Conservation (phyloP, 2,797 vertebrate species). For the Sebastes taczanowskii region DNA sequence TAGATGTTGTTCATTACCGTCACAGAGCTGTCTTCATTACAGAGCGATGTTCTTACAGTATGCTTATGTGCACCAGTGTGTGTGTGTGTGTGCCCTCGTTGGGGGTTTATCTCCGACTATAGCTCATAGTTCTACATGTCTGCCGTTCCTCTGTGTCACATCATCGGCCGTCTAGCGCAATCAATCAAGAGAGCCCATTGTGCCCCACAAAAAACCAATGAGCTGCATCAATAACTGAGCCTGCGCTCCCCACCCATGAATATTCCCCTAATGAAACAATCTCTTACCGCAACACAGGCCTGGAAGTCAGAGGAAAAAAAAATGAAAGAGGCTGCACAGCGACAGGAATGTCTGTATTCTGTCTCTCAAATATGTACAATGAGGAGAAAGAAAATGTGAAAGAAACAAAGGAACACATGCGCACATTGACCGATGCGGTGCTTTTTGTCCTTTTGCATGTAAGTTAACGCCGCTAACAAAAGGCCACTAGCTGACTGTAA, state of each 20-base stretch:
- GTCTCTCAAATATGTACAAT: slow-evolving; percentile 14
- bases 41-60: slow-evolving; percentile 39
- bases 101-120: slow-evolving; percentile 47
- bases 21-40: slow-evolving; percentile 67
- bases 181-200: slow-evolving; percentile 75
- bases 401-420: slow-evolving; percentile 1
- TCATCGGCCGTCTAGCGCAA: slow-evolving; percentile 60
- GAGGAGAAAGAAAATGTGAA: neutral
- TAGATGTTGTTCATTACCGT: slow-evolving; percentile 67
- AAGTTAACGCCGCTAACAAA: slow-evolving; percentile 55
- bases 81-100: neutral
- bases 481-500: slow-evolving; percentile 55
- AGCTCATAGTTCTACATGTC: slow-evolving; percentile 66
- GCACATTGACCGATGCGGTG: slow-evolving; percentile 37
- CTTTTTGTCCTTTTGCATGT: slow-evolving; percentile 52
- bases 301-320: slow-evolving; percentile 20
- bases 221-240: slow-evolving; percentile 73
- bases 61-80: neutral
- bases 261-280: slow-evolving; percentile 75
- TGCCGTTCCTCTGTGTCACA: slow-evolving; percentile 68
- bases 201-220: slow-evolving; percentile 71
- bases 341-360: slow-evolving; percentile 4
- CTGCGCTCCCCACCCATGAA: slow-evolving; percentile 59
- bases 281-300: slow-evolving; percentile 40
- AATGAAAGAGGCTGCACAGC: neutral